These are phyloP conservation scores for Hozukius guyotensis DNA, from an alignment of 2,797 vertebrate genomes.

Conservation along the genomic window DNA sequence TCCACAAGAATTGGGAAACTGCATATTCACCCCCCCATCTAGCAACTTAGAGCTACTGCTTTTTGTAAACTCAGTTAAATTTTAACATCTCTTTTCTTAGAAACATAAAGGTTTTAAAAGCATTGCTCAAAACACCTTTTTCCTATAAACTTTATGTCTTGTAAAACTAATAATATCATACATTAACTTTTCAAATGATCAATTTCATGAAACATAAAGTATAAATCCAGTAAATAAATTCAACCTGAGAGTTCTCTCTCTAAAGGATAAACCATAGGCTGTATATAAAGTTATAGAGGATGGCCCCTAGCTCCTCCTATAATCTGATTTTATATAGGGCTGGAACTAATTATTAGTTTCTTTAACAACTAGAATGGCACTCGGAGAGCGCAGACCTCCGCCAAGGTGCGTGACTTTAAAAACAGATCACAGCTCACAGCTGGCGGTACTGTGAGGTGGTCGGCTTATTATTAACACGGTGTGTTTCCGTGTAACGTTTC, in stretches of 20 bases:
- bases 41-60: no score
- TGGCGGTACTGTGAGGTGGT: no score
- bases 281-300: not conserved
- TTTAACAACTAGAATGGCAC: not conserved
- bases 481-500: no score
- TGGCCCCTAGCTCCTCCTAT: not conserved
- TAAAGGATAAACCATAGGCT: not conserved
- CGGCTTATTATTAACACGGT: no score
- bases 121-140: not conserved
- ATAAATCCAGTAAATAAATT: not conserved
- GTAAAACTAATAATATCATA: not conserved
- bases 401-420: no score
- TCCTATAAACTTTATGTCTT: not conserved
- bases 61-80: not conserved
- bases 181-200: not conserved
- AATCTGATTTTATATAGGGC: not conserved
- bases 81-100: not conserved
- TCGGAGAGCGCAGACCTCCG: no score
- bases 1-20: not conserved
- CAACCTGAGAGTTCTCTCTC: not conserved
- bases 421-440: no score
- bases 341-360: conserved; percentile 1
- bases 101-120: not conserved
- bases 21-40: not conserved
- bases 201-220: not conserved